A percentile compares a stretch with the other conserved stretches of the same genome.
Conservation (phyloP, 2,888 invertebrate species). For the Phorcus lineatus region DNA sequence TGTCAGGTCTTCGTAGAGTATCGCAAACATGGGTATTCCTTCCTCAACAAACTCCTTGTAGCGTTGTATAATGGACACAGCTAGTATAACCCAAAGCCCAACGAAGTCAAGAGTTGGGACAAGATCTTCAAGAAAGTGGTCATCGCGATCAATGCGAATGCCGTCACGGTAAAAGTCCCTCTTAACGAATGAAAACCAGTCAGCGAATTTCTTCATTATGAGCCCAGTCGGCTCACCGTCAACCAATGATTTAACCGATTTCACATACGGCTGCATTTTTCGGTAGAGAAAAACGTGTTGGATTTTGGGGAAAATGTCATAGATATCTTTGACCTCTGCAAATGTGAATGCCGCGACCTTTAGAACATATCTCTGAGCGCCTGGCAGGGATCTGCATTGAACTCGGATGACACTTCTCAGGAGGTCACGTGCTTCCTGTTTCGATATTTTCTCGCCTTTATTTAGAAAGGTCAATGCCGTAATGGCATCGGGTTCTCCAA, state of each 20-base stretch:
- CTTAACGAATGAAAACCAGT: constrained; percentile 33
- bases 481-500: constrained; percentile 50
- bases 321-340: constrained; percentile 31
- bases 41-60: constrained; percentile 23
- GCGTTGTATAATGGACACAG: constrained; percentile 32
- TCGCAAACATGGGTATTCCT: constrained; percentile 21
- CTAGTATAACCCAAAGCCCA: not conserved
- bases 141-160: not conserved
- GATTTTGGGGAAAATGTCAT: constrained; percentile 36
- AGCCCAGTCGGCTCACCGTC: constrained; percentile 23
- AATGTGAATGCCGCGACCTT: constrained; percentile 44
- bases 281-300: constrained; percentile 48
- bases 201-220: constrained; percentile 32
- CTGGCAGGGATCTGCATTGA: constrained; percentile 38
- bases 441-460: not conserved
- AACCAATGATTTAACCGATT: constrained; percentile 41
- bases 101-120: not conserved
- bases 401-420: constrained; percentile 36
- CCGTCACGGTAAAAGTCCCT: not conserved
- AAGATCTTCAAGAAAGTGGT: not conserved
- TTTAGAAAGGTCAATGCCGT: constrained; percentile 38
- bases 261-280: constrained; percentile 41
- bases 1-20: constrained; percentile 44
- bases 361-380: constrained; percentile 36
- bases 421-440: constrained; percentile 29